Evolutionary conservation across 2,797 vertebrate genomes (phyloP).

Genomic region (Tokudaia muenninki): DNA sequence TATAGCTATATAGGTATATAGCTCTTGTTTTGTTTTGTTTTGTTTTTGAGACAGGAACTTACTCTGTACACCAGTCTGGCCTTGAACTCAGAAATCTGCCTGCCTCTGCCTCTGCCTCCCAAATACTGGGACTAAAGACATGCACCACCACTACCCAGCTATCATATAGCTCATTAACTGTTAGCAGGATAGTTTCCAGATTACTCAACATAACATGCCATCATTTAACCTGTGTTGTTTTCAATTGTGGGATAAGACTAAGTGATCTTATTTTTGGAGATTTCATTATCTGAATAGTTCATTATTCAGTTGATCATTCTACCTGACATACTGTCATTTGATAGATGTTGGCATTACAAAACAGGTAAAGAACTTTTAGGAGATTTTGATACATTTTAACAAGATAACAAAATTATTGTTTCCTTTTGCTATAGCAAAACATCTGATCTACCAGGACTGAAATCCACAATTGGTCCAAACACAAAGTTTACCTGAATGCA

Average conservation of each 20-base stretch:
- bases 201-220: not conserved
- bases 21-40: too few relatives aligned
- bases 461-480: too few relatives aligned
- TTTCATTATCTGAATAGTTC: not conserved
- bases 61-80: too few relatives aligned
- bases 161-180: not conserved
- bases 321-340: not conserved
- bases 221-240: not conserved
- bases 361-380: not conserved
- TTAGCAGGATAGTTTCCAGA: not conserved
- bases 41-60: too few relatives aligned
- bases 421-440: not conserved
- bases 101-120: too few relatives aligned
- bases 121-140: too few relatives aligned
- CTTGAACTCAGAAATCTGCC: too few relatives aligned
- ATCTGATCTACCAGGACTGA: not conserved
- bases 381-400: not conserved
- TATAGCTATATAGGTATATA: too few relatives aligned
- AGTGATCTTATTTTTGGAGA: not conserved
- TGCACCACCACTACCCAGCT: too few relatives aligned
- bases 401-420: not conserved
- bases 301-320: not conserved
- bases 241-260: not conserved
- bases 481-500: too few relatives aligned
- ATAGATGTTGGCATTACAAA: not conserved